Conservation (phyloP, 1,140 invertebrate genomes). For the Brachionus plicatilis region DNA sequence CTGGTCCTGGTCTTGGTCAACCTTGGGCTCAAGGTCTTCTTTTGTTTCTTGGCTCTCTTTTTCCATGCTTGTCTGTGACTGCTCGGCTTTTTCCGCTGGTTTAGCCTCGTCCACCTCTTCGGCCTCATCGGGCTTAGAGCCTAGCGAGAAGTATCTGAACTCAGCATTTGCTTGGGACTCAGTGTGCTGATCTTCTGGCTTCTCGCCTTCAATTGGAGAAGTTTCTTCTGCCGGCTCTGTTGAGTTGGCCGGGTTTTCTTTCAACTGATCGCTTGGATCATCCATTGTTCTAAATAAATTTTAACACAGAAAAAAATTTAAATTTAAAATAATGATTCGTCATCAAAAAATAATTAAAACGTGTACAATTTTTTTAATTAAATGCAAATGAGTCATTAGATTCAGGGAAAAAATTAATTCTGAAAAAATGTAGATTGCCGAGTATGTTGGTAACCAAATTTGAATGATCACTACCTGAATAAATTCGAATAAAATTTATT, state of each 20-base stretch:
- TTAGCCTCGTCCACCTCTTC: not conserved
- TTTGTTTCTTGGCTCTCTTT: not conserved
- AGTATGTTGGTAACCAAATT: not conserved
- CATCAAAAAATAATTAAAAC: not conserved
- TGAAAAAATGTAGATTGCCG: not conserved
- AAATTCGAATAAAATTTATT: not conserved
- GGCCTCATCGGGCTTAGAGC: not conserved
- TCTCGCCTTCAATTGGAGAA: not conserved
- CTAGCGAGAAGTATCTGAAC: not conserved
- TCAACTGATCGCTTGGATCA: conserved; percentile 8
- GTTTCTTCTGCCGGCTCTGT: not conserved
- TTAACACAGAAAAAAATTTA: not conserved
- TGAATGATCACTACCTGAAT: not conserved
- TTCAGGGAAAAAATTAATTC: not conserved
- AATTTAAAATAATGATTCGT: conserved; percentile 1
- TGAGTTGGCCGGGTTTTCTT: not conserved
- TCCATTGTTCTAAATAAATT: conserved; percentile 16
- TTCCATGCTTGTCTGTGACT: not conserved
- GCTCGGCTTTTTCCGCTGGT: not conserved
- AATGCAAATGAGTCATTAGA: not conserved
- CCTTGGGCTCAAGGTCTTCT: not conserved
- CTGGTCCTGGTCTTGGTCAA: not conserved
- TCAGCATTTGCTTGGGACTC: not conserved
- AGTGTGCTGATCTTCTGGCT: not conserved
- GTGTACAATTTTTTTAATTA: conserved; percentile 14